Conservation (phyloP, 1,140 invertebrate species). For the Scaptomyza pallida region DNA sequence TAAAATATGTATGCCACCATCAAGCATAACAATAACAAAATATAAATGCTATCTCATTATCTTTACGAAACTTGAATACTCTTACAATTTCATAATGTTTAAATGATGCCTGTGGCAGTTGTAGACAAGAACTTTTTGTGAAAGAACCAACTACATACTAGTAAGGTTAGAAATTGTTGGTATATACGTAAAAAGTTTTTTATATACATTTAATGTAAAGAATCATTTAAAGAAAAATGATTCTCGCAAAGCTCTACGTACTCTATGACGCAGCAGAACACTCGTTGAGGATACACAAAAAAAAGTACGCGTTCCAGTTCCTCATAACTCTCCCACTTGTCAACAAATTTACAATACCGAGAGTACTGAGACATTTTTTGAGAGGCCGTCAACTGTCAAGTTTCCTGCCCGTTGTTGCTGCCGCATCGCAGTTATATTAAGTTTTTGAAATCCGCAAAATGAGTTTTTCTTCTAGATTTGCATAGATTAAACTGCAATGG, state of each 20-base stretch:
- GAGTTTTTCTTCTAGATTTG: slow-evolving; percentile 75
- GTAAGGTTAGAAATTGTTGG: too few relatives aligned
- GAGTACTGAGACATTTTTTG: background rate
- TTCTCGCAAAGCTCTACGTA: background rate
- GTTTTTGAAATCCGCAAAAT: slow-evolving; percentile 73
- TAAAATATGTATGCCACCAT: slow-evolving; percentile 48
- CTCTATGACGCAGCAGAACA: too few relatives aligned
- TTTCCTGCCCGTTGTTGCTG: slow-evolving; percentile 10
- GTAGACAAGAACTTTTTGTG: background rate
- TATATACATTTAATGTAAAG: too few relatives aligned
- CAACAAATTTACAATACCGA: slow-evolving; percentile 47
- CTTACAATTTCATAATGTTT: background rate
- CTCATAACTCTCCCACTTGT: slow-evolving; percentile 20
- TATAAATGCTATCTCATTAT: background rate
- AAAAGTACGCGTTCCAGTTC: too few relatives aligned
- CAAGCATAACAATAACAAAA: slow-evolving; percentile 56
- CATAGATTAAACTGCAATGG: slow-evolving; percentile 76
- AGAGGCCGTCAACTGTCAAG: slow-evolving; percentile 10
- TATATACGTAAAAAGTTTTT: too few relatives aligned
- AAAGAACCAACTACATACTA: too few relatives aligned
- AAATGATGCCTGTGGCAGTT: background rate
- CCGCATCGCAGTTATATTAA: slow-evolving; percentile 64
- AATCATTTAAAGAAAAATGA: too few relatives aligned
- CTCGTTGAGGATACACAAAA: too few relatives aligned
- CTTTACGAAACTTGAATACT: slow-evolving; percentile 8